phyloP scores from a whole-genome alignment of 1,140 invertebrate species.

The Planococcus citri region DNA sequence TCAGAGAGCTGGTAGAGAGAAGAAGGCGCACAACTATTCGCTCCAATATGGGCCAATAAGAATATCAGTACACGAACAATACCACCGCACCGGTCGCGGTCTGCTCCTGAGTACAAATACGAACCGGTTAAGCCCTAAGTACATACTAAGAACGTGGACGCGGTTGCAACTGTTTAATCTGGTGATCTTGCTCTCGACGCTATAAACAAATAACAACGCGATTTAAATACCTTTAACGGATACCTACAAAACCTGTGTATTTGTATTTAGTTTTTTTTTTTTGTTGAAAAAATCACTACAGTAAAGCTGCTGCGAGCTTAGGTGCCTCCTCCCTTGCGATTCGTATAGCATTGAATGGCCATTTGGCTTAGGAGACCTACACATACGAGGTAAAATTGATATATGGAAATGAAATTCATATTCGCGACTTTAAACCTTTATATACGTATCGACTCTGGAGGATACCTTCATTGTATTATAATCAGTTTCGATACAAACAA shows the following conservation, averaged over 20 bases:
- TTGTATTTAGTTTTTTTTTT: too few relatives aligned
- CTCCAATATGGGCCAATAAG: neutral
- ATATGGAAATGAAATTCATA: constrained; percentile 4
- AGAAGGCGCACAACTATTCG: neutral
- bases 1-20: too few relatives aligned
- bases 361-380: too few relatives aligned
- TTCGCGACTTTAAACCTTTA: constrained; percentile 1
- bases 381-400: neutral
- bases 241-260: neutral
- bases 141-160: too few relatives aligned
- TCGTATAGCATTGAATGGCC: too few relatives aligned
- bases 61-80: neutral
- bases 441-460: neutral
- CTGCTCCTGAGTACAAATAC: too few relatives aligned
- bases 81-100: too few relatives aligned
- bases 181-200: neutral
- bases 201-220: neutral
- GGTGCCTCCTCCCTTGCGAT: too few relatives aligned
- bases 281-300: too few relatives aligned
- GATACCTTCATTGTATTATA: neutral
- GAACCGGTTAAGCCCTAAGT: neutral
- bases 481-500: neutral
- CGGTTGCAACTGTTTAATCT: neutral
- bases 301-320: too few relatives aligned
- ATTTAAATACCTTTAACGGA: neutral